phyloP scores from a whole-genome alignment of 2,797 vertebrate genomes.

The Alca torda region DNA sequence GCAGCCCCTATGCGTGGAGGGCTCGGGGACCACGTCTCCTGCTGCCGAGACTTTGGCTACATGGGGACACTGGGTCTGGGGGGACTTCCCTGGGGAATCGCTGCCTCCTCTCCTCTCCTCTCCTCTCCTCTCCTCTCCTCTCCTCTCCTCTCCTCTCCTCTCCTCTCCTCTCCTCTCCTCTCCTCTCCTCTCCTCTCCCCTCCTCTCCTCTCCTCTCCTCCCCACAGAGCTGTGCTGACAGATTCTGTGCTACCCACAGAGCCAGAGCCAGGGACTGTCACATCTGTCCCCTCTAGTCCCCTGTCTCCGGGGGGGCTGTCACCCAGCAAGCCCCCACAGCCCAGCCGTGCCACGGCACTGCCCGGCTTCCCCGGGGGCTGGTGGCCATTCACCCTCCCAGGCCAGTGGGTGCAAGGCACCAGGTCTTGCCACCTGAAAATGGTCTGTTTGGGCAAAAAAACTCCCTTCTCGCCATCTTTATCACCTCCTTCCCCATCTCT shows the following conservation, averaged over 20 bases:
- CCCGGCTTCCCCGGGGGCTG: accelerated
- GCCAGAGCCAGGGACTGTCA: background rate
- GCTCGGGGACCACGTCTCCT: background rate
- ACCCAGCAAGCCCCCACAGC: accelerated
- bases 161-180: no score
- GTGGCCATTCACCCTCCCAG: background rate
- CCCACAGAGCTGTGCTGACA: background rate
- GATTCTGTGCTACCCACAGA: background rate
- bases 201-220: background rate
- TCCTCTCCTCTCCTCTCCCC: no score
- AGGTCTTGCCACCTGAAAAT: background rate
- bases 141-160: no score
- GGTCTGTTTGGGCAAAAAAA: background rate
- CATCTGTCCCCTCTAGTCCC: background rate
- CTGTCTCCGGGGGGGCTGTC: background rate
- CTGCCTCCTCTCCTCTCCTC: no score
- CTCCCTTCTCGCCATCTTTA: background rate
- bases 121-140: no score
- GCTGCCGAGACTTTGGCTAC: background rate
- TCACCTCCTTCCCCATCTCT: background rate
- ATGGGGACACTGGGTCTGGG: background rate
- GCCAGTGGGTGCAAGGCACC: background rate
- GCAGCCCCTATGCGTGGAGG: accelerated
- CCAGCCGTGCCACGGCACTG: accelerated
- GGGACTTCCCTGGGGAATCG: background rate